A percentile compares a stretch with the other conserved stretches of the same genome.
Evolutionary conservation across 2,113 vertebrate genomes (phyloP).

Genomic region (Chamaea fasciata): DNA sequence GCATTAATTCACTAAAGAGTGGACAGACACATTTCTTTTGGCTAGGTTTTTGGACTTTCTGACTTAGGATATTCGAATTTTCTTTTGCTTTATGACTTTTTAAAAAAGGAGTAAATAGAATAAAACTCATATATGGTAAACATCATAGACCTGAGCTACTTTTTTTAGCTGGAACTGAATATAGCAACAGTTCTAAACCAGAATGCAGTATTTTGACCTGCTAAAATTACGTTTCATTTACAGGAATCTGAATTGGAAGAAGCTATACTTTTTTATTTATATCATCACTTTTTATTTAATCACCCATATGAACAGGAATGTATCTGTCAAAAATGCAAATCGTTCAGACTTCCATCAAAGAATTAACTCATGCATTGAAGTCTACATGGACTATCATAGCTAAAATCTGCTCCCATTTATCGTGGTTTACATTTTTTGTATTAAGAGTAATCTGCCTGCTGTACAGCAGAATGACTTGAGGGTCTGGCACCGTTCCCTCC

Average conservation of each 20-base stretch:
- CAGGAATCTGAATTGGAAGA: neutral
- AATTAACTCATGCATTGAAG: neutral
- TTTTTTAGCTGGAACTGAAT: neutral
- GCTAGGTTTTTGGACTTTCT: neutral
- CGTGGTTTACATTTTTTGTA: slow-evolving; percentile 6
- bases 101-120: neutral
- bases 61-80: neutral
- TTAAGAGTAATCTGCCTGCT: slow-evolving; percentile 2
- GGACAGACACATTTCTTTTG: neutral
- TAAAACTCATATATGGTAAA: neutral
- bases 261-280: neutral
- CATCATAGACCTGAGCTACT: neutral
- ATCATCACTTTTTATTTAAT: neutral
- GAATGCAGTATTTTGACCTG: neutral
- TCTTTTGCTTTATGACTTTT: neutral
- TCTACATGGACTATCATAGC: neutral
- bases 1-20: neutral
- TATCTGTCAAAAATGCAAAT: neutral
- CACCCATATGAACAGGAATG: neutral
- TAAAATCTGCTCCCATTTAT: slow-evolving; percentile 40
- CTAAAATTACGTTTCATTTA: neutral
- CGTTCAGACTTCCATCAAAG: neutral
- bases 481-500: neutral
- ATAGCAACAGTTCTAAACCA: neutral
- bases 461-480: neutral